Base-by-base conservation (phyloP, 2,797 vertebrate genomes). In the Linurgus olivaceus region DNA sequence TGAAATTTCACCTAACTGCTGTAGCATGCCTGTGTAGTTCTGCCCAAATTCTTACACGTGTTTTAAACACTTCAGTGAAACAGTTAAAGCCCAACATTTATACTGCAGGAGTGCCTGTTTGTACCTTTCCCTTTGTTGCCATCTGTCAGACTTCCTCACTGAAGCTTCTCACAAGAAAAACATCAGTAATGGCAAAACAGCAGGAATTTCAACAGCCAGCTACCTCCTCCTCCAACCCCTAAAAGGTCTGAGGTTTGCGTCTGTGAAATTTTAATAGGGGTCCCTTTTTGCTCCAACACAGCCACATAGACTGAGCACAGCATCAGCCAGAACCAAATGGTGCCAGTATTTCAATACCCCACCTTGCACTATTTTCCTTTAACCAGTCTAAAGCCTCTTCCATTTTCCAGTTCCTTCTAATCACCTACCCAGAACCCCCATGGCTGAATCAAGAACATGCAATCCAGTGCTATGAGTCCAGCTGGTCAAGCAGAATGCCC, bases 131-230 rank as follows among this genome's bases (percentile, higher is more conserved):
- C 75, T 94, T 95, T 94, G 90, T 86, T 96, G 92, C 96, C 96
- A 96, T 96, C 95, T 97, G 95, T 92, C 92, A 96, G 63, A 75
- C 59, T 82, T 82, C 87, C 55, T 94, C 88, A 55, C 0, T 85
- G 92, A 93, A 94, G 75, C 79, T 86, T 63, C 58, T 86, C 70
- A 50, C 61, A 68, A 59, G 8, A 48, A 95, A 94, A 97, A 94
- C 67, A 95, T 77, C 78, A 88, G 87, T 68, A 74, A 86, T 14
- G 24, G 90, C 86, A 93, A 62, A 97, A 92, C 83, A 93, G 93
- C 75, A 74, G 88, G 75, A 96, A 91, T 89, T 93, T 50, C 44
- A 31, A 76, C 96, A 94, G 42, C 67, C 72, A 93, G 80, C 28
- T 83, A 85, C 89, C 48, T 70, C 66, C 25, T 74, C 71, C 80